These are phyloP conservation scores for Molanna angustata DNA, from an alignment of 2,888 invertebrate genomes.

Conservation along the genomic window DNA sequence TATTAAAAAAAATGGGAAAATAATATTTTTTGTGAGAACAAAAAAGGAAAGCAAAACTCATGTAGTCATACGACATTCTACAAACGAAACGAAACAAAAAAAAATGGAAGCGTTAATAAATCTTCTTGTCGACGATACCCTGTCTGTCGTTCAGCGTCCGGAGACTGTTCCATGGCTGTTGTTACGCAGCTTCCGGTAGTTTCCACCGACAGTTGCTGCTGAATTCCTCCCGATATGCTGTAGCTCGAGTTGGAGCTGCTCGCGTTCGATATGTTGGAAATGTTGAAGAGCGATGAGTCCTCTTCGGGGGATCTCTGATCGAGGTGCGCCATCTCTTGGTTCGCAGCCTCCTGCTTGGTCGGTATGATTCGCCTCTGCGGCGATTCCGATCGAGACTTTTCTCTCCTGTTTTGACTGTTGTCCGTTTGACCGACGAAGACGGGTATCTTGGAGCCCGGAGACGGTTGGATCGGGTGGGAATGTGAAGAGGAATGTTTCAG, in stretches of 20 bases:
- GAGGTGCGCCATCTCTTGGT: constrained; percentile 34
- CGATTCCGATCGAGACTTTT: constrained; percentile 23
- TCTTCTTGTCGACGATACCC: no score
- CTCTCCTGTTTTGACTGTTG: constrained; percentile 49
- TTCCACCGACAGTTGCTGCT: constrained; percentile 12
- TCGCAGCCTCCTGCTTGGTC: not conserved
- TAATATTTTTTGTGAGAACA: no score
- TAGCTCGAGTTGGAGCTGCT: constrained; percentile 43
- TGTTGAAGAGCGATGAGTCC: constrained; percentile 56
- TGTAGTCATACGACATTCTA: no score
- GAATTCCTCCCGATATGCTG: constrained; percentile 27
- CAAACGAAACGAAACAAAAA: no score
- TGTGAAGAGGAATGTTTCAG: constrained; percentile 45
- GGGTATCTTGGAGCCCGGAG: constrained; percentile 68
- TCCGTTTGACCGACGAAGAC: constrained; percentile 66
- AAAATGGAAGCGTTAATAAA: no score
- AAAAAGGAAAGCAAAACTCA: no score
- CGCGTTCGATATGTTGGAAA: constrained; percentile 48
- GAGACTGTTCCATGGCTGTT: constrained; percentile 14
- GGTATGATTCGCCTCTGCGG: constrained; percentile 14
- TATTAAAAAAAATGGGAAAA: no score
- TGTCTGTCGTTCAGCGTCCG: constrained; percentile 17
- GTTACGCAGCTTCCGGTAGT: constrained; percentile 3
- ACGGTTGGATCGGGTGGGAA: constrained; percentile 52
- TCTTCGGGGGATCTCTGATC: constrained; percentile 57